Percentiles rank a stretch among this genome's conserved stretches.
These are phyloP conservation scores for Mylabris sibirica DNA, from an alignment of 2,888 invertebrate species.

Conservation along the genomic window DNA sequence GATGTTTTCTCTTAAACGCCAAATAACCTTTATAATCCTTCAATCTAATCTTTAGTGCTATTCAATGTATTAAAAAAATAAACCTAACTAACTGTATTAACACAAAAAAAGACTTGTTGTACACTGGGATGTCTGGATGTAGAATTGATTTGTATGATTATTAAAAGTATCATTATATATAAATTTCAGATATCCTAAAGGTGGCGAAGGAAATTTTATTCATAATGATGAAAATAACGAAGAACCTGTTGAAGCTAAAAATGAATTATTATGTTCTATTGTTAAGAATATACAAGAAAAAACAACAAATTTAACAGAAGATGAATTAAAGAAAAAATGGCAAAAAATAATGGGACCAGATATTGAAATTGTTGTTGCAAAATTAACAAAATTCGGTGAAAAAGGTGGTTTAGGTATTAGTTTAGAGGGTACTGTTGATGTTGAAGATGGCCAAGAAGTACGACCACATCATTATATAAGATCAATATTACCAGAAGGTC, in stretches of 20 bases:
- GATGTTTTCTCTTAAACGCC: slow-evolving; percentile 46
- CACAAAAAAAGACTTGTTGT: slow-evolving; percentile 36
- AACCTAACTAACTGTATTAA: slow-evolving; percentile 35
- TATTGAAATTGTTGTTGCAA: slow-evolving; percentile 80
- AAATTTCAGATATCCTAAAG: slow-evolving; percentile 61
- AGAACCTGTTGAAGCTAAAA: slow-evolving; percentile 54
- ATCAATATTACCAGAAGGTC: slow-evolving; percentile 96
- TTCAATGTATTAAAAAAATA: not conserved
- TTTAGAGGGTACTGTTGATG: slow-evolving; percentile 97
- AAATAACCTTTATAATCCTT: slow-evolving; percentile 38
- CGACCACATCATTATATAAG: slow-evolving; percentile 99
- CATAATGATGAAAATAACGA: slow-evolving; percentile 48
- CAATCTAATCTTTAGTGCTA: slow-evolving; percentile 38
- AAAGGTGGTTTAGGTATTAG: slow-evolving; percentile 97
- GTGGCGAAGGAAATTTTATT: slow-evolving; percentile 55
- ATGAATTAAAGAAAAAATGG: slow-evolving; percentile 83
- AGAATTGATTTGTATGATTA: slow-evolving; percentile 35
- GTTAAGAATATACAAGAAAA: slow-evolving; percentile 46
- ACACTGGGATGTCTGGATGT: slow-evolving; percentile 49
- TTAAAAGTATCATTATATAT: slow-evolving; percentile 45
- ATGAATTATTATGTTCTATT: slow-evolving; percentile 52
- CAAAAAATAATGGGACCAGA: slow-evolving; percentile 81
- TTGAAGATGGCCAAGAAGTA: slow-evolving; percentile 95
- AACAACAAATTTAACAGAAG: slow-evolving; percentile 65
- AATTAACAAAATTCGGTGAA: slow-evolving; percentile 83